A percentile compares a stretch with the other conserved stretches of the same genome.
Evolutionary conservation across 2,113 vertebrate species (phyloP).

Genomic region (Rhipidura dahli): DNA sequence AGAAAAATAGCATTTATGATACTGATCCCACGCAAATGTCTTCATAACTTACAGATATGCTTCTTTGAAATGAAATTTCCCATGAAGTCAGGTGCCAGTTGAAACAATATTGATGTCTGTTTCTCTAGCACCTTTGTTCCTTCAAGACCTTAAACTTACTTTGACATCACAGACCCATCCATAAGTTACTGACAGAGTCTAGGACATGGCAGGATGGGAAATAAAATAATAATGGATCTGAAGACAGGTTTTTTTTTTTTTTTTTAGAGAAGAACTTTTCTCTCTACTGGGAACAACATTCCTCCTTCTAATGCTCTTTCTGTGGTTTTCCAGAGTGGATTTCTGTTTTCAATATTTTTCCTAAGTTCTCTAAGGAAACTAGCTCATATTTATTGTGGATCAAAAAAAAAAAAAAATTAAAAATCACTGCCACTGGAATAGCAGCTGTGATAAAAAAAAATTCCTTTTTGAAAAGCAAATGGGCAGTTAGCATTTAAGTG

Average conservation of each 20-base stretch:
- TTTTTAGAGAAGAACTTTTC: not conserved
- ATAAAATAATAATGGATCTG: not conserved
- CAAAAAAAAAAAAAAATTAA: not conserved
- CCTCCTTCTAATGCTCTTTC: not conserved
- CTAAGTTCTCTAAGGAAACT: not conserved
- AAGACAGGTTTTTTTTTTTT: not conserved
- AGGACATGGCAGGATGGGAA: not conserved
- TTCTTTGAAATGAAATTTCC: slow-evolving; percentile 15
- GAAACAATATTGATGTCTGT: not conserved
- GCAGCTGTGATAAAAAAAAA: not conserved
- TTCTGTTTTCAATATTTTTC: not conserved
- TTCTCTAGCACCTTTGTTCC: slow-evolving; percentile 6
- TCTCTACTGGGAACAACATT: not conserved
- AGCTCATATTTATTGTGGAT: not conserved
- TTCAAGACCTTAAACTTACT: slow-evolving; percentile 21
- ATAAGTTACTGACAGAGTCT: slow-evolving; percentile 17
- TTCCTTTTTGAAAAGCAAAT: not conserved
- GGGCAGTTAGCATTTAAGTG: not conserved
- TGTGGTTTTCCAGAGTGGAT: not conserved
- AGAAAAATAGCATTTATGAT: not conserved
- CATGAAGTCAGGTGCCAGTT: not conserved
- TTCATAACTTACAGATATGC: not conserved
- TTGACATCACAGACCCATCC: not conserved
- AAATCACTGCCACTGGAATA: not conserved
- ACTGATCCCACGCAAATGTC: not conserved